Base-by-base conservation (phyloP, 2,888 invertebrate genomes). In the Chesias legatella region DNA sequence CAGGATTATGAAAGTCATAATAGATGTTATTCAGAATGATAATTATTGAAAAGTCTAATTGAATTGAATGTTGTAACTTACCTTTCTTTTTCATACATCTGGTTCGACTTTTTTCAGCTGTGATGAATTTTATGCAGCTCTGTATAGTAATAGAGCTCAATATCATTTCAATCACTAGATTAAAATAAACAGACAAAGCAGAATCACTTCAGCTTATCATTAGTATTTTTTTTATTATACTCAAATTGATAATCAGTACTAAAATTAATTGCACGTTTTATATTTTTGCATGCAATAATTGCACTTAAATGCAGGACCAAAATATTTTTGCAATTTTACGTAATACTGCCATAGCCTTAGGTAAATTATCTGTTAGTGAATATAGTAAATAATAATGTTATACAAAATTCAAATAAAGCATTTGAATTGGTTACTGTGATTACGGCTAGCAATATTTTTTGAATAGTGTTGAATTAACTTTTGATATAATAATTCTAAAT, bases 1-100 rank as follows among this genome's bases (percentile, higher is more conserved):
- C 39, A 39, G 30, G 31, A 43, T 53, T 48, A 42, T 46, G 50
- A 45, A 48, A 33, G 26, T 35, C 43, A 29, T 42, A 33, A 38
- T 35, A 43, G 28, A 28, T 46, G 11, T 29, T 30, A 31, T 38
- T 32, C 26, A 29, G n/a, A 33, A 33, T 33, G 28, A n/a, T n/a
- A n/a, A n/a, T n/a, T n/a, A n/a, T n/a, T n/a, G n/a, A n/a, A n/a
- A n/a, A n/a, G n/a, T n/a, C n/a, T n/a, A n/a, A n/a, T n/a, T n/a
- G n/a, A n/a, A n/a, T n/a, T n/a, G n/a, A n/a, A n/a, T n/a, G n/a
- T n/a, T n/a, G n/a, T n/a, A n/a, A n/a, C n/a, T n/a, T n/a, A n/a
- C n/a, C n/a, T n/a, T 17, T 17, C 2, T 17, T 17, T 17, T 17
- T 17, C 5, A 17, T 17, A 17, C 13, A 17, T 17, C 13, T 17